phyloP scores from a whole-genome alignment of 2,113 vertebrate species.

The Hippocampus mohnikei region DNA sequence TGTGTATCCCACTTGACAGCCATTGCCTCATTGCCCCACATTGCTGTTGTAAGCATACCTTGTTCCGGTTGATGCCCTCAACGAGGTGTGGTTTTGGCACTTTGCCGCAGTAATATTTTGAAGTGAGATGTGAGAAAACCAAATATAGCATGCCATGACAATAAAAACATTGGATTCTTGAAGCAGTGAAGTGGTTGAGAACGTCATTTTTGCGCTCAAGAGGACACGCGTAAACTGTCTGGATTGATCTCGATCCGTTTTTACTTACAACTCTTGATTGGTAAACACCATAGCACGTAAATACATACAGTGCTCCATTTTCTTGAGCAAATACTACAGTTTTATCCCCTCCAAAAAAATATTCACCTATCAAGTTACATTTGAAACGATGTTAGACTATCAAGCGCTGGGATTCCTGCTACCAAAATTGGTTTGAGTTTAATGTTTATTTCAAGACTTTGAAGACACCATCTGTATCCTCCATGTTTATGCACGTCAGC shows the following conservation, averaged over 20 bases:
- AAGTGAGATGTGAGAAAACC: background rate
- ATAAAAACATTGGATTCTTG: background rate
- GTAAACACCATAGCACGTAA: background rate
- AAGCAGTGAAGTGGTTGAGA: background rate
- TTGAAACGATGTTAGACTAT: conserved; percentile 5
- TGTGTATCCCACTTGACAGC: too few species aligned
- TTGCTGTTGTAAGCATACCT: background rate
- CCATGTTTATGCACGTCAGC: conserved; percentile 24
- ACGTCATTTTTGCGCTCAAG: conserved; percentile 13
- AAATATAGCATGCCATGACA: background rate
- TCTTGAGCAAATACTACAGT: conserved; percentile 35
- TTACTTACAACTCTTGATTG: background rate
- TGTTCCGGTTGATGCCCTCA: background rate
- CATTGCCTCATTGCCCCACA: background rate
- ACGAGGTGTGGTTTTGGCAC: background rate
- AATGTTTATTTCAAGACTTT: conserved; percentile 26
- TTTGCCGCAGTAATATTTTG: background rate
- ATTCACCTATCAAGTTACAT: conserved; percentile 17
- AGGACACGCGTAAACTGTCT: background rate
- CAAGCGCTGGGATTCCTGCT: conserved; percentile 14
- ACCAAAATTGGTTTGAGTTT: conserved; percentile 1
- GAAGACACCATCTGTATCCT: conserved; percentile 35
- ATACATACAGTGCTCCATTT: background rate
- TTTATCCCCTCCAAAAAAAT: conserved; percentile 14
- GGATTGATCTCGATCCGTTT: background rate